Evolutionary conservation across 2,888 invertebrate species (phyloP), one percentile per base, ranked within the genome.

Genomic region (Andrena marginata): DNA sequence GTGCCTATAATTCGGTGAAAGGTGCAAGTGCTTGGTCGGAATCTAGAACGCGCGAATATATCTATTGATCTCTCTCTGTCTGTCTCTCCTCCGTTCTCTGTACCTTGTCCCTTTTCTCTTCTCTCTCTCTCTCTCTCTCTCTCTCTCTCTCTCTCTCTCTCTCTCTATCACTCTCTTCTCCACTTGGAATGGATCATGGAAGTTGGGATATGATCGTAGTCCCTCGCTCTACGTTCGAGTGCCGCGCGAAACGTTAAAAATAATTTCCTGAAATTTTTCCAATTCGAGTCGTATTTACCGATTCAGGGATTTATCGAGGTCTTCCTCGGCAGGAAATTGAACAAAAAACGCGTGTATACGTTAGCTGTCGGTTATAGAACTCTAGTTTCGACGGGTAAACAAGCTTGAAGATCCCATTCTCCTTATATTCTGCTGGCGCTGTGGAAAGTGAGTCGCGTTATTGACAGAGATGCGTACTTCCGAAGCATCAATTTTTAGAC

Each of bases 21-120:
- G 62, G 48, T 13, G 65, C 51, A 62, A 59, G 33, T 23, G 63
- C 42, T 70, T 74, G 76, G 62, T 68, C 51, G 54, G 72, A 75
- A 84, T 84, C 77, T 78, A 51, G 77, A 86, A 72, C 86, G 51
- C 69, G 70, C 59, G 65, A 64, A 79, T 77, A 77, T 70, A 70
- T 59, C 72, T 71, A 82, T 86, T 35, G 86, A 85, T 79, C 79
- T 77, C 71, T 77, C 74, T 65, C 68, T 68, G 29, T 64, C 26
- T 29, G n/a, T 56, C 23, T 42, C 63, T 60, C n/a, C 29, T 35
- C 7, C 2, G 26, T 26, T n/a, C 51, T 23, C 20, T 26, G 26
- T 29, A 13, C 3, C 51, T 7, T 64, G 8, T 31, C 49, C 23
- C 3, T 35, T 7, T 64, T 6, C 42, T 49, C 31, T 2, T 48